These are phyloP conservation scores for Taenaris catops DNA, from an alignment of 2,888 invertebrate species.

Conservation along the genomic window DNA sequence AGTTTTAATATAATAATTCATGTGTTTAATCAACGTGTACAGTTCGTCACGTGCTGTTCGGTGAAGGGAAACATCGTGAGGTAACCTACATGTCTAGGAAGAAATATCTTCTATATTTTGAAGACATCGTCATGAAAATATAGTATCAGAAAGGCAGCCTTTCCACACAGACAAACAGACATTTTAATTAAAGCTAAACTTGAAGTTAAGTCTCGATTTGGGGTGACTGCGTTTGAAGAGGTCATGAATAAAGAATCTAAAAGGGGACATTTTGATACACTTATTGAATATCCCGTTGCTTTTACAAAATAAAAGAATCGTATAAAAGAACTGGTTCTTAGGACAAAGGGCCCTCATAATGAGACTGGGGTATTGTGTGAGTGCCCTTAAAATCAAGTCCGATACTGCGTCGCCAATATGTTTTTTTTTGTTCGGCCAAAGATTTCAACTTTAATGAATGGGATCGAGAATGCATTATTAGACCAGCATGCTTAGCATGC, in stretches of 20 bases:
- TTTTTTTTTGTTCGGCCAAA: conserved; percentile 35
- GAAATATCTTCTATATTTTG: no score
- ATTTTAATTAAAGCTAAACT: conserved; percentile 63
- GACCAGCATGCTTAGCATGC: no score
- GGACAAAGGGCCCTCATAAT: conserved; percentile 78
- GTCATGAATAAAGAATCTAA: conserved; percentile 61
- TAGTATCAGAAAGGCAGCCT: no score
- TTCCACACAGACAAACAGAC: no score
- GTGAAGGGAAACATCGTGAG: no score
- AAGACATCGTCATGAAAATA: no score
- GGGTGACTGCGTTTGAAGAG: conserved; percentile 48
- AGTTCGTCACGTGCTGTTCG: no score
- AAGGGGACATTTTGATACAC: conserved; percentile 72
- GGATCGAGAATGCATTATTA: no score
- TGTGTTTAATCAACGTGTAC: no score
- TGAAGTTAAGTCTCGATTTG: conserved; percentile 54
- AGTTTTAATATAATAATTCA: no score
- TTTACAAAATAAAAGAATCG: conserved; percentile 51
- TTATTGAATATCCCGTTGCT: conserved; percentile 66
- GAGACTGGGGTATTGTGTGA: conserved; percentile 72
- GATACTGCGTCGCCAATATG: conserved; percentile 61
- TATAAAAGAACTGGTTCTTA: conserved; percentile 73
- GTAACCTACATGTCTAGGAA: no score
- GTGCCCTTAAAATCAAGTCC: conserved; percentile 61
- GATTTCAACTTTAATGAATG: background rate